These are phyloP conservation scores for Mastomys coucha DNA, from an alignment of 2,113 vertebrate genomes.

Conservation along the genomic window DNA sequence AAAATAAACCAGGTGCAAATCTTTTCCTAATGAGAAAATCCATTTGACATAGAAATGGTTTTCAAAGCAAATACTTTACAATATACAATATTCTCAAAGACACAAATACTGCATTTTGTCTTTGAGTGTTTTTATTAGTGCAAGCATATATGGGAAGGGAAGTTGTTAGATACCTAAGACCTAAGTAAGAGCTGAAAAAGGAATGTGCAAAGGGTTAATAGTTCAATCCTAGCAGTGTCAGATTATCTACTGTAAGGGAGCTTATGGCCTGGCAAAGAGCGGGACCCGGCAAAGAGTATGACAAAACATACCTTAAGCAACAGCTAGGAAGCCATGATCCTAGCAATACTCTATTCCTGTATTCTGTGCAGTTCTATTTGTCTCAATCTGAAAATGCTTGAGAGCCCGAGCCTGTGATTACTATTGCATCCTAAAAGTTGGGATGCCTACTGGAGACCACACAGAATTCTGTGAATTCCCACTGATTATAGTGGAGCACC, in stretches of 20 bases:
- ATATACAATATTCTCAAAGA: not conserved
- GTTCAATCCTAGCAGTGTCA: not conserved
- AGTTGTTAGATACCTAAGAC: not conserved
- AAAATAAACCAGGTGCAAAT: not conserved
- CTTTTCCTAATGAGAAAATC: slow-evolving; percentile 16
- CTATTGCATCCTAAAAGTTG: not conserved
- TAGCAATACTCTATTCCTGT: not conserved
- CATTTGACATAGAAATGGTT: not conserved
- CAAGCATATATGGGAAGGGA: not conserved
- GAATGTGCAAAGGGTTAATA: not conserved
- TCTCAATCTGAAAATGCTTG: not conserved
- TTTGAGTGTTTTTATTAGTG: not conserved
- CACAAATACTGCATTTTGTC: not conserved
- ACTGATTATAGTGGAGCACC: not conserved
- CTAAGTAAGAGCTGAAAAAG: not conserved
- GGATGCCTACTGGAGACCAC: too few relatives aligned
- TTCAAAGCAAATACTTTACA: slow-evolving; percentile 27
- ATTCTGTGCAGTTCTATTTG: not conserved
- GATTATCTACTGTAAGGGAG: not conserved
- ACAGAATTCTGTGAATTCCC: not conserved
- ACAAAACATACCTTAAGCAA: too few relatives aligned
- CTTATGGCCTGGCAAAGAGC: not conserved
- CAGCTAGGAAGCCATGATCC: not conserved
- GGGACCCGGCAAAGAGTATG: not conserved
- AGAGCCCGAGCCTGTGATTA: not conserved